Percentiles rank a stretch among this genome's conserved stretches.
Evolutionary conservation across 1,140 invertebrate species (phyloP).

Genomic region (Muscidifurax raptorellus): DNA sequence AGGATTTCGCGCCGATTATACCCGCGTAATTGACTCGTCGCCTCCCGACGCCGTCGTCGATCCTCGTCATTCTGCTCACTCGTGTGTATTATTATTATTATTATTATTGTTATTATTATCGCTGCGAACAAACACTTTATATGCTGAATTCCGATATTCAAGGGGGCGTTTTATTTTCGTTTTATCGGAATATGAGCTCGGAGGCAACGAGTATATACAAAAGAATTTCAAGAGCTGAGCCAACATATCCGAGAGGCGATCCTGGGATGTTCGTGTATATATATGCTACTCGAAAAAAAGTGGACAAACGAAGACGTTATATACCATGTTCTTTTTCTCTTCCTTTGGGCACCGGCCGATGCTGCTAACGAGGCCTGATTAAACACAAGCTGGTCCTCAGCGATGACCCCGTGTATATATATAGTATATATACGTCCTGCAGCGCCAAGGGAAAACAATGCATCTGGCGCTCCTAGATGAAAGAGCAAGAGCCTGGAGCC

Average conservation of each 20-base stretch:
- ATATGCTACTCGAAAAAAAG: background rate
- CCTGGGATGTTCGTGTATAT: too few relatives aligned
- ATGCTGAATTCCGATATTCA: too few relatives aligned
- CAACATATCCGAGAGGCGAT: too few relatives aligned
- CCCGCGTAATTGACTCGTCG: background rate
- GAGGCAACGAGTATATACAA: background rate
- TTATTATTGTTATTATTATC: too few relatives aligned
- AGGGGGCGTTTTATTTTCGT: too few relatives aligned
- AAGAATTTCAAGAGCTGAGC: too few relatives aligned
- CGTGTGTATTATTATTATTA: too few relatives aligned
- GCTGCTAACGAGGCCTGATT: slow-evolving; percentile 57
- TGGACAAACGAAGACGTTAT: background rate
- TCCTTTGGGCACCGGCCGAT: background rate
- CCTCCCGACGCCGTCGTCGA: too few relatives aligned
- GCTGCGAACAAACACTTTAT: too few relatives aligned
- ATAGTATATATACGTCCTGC: background rate
- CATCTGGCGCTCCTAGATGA: background rate
- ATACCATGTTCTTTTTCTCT: too few relatives aligned
- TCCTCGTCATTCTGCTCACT: too few relatives aligned
- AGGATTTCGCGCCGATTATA: background rate
- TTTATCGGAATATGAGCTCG: too few relatives aligned
- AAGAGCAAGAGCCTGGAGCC: slow-evolving; percentile 15
- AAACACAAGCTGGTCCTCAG: slow-evolving; percentile 51
- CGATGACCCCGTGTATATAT: slow-evolving; percentile 6
- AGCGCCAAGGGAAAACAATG: slow-evolving; percentile 5